Percentiles rank a stretch among this genome's conserved stretches.
Conservation (phyloP, 2,113 vertebrate species). For the rat (Rattus norvegicus) region DNA sequence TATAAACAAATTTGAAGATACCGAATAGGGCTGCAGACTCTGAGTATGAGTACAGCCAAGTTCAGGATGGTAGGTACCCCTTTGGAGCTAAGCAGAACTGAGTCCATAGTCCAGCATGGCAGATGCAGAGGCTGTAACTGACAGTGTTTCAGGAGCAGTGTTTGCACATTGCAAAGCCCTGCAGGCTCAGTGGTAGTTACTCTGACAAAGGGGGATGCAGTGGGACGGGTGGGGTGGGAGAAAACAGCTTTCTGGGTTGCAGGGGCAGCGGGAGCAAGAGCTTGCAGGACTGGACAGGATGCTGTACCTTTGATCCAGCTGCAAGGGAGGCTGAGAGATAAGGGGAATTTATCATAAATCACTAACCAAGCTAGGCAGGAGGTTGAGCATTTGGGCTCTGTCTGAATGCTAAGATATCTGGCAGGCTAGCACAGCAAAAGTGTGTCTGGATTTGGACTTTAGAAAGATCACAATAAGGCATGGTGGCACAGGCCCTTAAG, state of each 20-base stretch:
- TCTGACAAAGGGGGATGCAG: not conserved
- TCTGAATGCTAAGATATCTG: not conserved
- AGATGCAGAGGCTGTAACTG: not conserved
- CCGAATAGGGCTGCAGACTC: not conserved
- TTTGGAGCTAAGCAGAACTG: not conserved
- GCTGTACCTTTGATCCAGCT: not conserved
- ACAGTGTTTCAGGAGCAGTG: not conserved
- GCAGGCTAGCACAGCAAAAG: not conserved
- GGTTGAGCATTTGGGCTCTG: not conserved
- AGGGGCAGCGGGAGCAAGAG: not conserved
- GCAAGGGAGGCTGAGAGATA: not conserved
- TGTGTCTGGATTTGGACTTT: constrained; percentile 1
- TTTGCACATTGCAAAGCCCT: constrained; percentile 22
- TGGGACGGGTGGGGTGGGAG: not conserved
- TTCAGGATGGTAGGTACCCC: not conserved
- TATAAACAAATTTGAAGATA: not conserved
- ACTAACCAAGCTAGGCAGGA: not conserved
- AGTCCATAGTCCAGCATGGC: not conserved
- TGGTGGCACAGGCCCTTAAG: not conserved
- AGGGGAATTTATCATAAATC: not conserved
- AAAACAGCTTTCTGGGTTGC: not conserved
- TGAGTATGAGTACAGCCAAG: not conserved
- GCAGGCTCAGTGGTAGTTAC: not conserved
- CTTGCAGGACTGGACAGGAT: not conserved
- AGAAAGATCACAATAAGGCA: not conserved